Evolutionary conservation across 2,888 invertebrate species (phyloP).

Genomic region (Catocala sponsa): DNA sequence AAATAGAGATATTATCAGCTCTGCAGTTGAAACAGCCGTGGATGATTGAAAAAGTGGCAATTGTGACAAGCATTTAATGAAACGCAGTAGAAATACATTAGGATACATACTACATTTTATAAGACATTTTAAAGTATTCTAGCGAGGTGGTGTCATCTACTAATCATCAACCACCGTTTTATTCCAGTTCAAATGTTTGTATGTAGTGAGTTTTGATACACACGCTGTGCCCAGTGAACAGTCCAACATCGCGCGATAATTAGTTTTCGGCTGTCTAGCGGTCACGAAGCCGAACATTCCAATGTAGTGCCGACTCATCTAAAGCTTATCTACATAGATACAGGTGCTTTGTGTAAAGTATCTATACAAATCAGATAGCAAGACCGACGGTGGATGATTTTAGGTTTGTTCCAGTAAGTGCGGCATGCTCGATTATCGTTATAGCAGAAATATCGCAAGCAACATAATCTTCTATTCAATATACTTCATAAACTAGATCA

Average conservation of each 20-base stretch:
- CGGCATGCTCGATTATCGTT: conserved; percentile 39
- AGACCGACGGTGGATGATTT: conserved; percentile 51
- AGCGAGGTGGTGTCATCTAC: too few relatives aligned
- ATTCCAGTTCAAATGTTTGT: conserved; percentile 30
- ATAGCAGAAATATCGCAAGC: conserved; percentile 26
- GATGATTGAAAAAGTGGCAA: too few relatives aligned
- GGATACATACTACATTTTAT: too few relatives aligned
- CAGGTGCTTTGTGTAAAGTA: conserved; percentile 72
- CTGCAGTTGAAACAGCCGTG: too few relatives aligned
- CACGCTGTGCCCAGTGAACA: conserved; percentile 54
- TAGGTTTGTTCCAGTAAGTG: conserved; percentile 54
- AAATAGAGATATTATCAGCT: too few relatives aligned
- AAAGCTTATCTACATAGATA: conserved; percentile 64
- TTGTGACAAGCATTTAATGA: too few relatives aligned
- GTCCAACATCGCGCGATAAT: conserved; percentile 70
- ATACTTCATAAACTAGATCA: conserved; percentile 53
- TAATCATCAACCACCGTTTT: neutral
- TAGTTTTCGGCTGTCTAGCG: conserved; percentile 74
- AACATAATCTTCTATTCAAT: conserved; percentile 9
- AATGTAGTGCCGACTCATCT: conserved; percentile 75
- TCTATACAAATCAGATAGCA: conserved; percentile 68
- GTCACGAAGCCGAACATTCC: conserved; percentile 79
- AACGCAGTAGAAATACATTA: too few relatives aligned
- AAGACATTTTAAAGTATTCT: too few relatives aligned
- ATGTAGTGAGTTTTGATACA: conserved; percentile 38